Evolutionary conservation across 2,888 invertebrate species (phyloP), one percentile per base, ranked within the genome.

Genomic region (Unio delphinus): DNA sequence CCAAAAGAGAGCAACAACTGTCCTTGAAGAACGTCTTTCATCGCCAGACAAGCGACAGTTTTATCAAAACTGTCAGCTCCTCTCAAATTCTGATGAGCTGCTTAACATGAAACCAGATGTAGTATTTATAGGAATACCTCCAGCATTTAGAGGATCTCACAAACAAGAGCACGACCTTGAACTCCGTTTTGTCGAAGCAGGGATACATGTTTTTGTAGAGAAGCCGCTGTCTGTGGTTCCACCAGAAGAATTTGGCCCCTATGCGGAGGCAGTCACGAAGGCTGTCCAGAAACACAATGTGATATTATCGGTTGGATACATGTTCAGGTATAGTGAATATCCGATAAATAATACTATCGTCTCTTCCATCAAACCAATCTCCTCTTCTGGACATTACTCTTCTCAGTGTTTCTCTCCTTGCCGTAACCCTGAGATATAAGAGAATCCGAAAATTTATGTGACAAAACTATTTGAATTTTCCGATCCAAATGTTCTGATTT

Each of bases 131-230:
- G 73, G 70, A 7, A 73, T 68, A 26, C 73, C 70, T 0, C 73
- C 73, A 8, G 70, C 65, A 1, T 70, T 56, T 54, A 55, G 73
- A n/a, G 73, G 73, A 15, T 65, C 70, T 17, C 28, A 65, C 4
- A 28, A 57, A 8, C 56, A 60, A 5, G 67, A 64, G 0, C 17
- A 56, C 18, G 65, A 70, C 15, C 34, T 70, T 18, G 73, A 70
- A 59, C 64, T 73, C 3, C 70, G 67, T 55, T 73, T 67, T 57
- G 65, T 65, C 20, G 45, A 34, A 34, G 67, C 70, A 20, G 73
- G 73, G 18, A 73, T 73, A 28, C 57, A 73, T 30, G 70, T 68
- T 4, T 73, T 73, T 65, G 73, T 73, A 1, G 73, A 73, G 65
- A 73, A 73, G 34, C 73, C 73, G 20, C 55, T 73, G 4, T 73